Evolutionary conservation across 2,797 vertebrate species (phyloP), one percentile per base, ranked within the genome.

Genomic region (Lepus oiostolus): DNA sequence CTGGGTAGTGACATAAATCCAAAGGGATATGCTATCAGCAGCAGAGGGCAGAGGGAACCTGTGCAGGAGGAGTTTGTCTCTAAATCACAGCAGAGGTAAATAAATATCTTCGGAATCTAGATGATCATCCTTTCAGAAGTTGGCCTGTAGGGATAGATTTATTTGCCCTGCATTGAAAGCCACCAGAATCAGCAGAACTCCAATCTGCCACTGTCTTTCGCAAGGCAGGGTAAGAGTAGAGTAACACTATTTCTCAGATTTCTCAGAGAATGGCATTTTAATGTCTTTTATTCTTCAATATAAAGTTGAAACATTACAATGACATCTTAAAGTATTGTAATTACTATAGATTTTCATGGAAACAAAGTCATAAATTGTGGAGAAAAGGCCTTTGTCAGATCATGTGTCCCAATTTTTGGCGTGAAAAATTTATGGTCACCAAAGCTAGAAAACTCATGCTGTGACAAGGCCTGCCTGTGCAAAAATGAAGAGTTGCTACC

Each of bases 91-190:
- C 1, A 7, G 91, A 96, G 95, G 92, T 91, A 95, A 98, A 98
- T 96, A 98, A 98, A 98, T 97, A 97, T 90, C 94, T 86, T 3
- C 1, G 84, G 94, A 97, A 96, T 0, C 0, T 95, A 94, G 97
- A 96, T 95, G 95, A 97, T 98, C 96, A 96, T 97, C 96, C 94
- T 96, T 97, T 98, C 94, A 93, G 96, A 97, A 97, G 96, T 80
- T 77, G 92, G 95, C 90, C 89, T 14, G 0, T 1, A 68, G 94
- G 76, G 65, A 85, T 85, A 97, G 96, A 98, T 98, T 98, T 98
- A 97, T 94, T 97, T 94, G 54, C 0, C 63, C 50, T 91, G 1
- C 14, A 12, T 7, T 28, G 58, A 95, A 87, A 93, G 60, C 60
- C 84, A 83, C 24, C 75, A 75, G 38, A 68, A 65, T 28, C 19